Evolutionary conservation across 2,797 vertebrate species (phyloP).

Genomic region (Lates japonicus): DNA sequence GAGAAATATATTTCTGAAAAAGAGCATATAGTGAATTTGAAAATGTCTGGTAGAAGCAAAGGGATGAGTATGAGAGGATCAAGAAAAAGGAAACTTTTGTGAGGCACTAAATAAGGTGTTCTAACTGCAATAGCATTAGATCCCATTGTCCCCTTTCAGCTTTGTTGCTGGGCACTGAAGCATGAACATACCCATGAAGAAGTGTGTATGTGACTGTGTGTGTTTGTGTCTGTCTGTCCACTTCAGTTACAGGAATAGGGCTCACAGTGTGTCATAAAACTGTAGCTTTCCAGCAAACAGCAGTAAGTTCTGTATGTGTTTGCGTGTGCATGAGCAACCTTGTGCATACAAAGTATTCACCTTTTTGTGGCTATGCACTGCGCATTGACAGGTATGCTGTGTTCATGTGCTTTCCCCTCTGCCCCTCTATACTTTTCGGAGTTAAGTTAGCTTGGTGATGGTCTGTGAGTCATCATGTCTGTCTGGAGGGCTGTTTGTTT

Average conservation of each 20-base stretch:
- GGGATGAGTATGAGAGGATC: conserved; percentile 43
- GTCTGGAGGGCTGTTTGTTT: conserved; percentile 65
- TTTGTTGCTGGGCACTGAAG: conserved; percentile 83
- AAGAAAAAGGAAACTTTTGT: conserved; percentile 60
- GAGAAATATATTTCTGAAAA: conserved; percentile 8
- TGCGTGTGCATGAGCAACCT: conserved; percentile 19
- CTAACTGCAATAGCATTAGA: conserved; percentile 76
- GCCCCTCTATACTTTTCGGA: conserved; percentile 7
- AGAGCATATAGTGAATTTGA: background rate
- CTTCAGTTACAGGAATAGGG: conserved; percentile 62
- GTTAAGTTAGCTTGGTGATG: conserved; percentile 38
- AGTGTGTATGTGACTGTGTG: conserved; percentile 55
- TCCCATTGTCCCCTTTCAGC: conserved; percentile 77
- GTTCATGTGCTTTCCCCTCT: conserved; percentile 20
- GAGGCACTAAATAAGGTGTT: conserved; percentile 69
- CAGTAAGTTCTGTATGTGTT: conserved; percentile 43
- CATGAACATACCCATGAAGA: conserved; percentile 73
- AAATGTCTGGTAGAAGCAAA: conserved; percentile 28
- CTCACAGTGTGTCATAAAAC: conserved; percentile 52
- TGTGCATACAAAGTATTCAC: conserved; percentile 3
- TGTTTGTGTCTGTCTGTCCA: conserved; percentile 45
- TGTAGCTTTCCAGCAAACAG: conserved; percentile 33
- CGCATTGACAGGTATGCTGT: conserved; percentile 17
- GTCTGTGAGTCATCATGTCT: conserved; percentile 66
- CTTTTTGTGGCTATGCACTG: conserved; percentile 8